These are phyloP conservation scores for Rutpela maculata DNA, from an alignment of 2,888 invertebrate genomes.

Conservation along the genomic window DNA sequence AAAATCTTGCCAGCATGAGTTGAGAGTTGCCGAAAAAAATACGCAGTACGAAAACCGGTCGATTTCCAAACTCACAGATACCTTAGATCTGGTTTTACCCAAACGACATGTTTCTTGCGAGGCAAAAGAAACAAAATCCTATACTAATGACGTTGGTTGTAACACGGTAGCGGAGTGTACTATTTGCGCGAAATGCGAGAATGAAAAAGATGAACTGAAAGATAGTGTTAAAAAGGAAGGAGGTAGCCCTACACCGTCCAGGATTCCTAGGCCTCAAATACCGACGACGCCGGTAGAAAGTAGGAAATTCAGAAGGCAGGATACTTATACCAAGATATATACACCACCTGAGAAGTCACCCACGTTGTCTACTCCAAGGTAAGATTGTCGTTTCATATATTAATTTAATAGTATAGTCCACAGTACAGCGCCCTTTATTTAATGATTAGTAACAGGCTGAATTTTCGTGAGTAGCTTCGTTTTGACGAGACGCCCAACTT, in stretches of 20 bases:
- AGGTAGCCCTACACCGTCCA: conserved; percentile 65
- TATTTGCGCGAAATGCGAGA: conserved; percentile 65
- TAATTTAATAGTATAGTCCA: too few relatives aligned
- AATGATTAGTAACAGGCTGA: too few relatives aligned
- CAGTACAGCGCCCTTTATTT: too few relatives aligned
- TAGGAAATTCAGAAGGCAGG: conserved; percentile 71
- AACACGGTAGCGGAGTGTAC: conserved; percentile 54
- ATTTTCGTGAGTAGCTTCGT: too few relatives aligned
- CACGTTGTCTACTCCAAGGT: conserved; percentile 49
- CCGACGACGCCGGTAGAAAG: conserved; percentile 69
- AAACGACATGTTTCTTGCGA: conserved; percentile 63
- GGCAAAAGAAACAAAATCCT: conserved; percentile 58
- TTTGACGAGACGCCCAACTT: too few relatives aligned
- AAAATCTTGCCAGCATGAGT: conserved; percentile 67
- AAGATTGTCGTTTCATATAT: too few relatives aligned
- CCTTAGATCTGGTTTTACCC: conserved; percentile 64
- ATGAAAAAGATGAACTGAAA: conserved; percentile 62
- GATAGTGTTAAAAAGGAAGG: conserved; percentile 60
- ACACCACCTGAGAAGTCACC: conserved; percentile 56
- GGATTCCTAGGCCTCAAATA: conserved; percentile 69
- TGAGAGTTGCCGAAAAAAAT: conserved; percentile 63
- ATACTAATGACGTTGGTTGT: conserved; percentile 59
- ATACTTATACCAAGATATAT: conserved; percentile 73
- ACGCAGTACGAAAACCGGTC: conserved; percentile 65
- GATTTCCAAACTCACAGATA: conserved; percentile 67